phyloP scores from a whole-genome alignment of 2,888 invertebrate genomes.

The Argynnis bischoffii region DNA sequence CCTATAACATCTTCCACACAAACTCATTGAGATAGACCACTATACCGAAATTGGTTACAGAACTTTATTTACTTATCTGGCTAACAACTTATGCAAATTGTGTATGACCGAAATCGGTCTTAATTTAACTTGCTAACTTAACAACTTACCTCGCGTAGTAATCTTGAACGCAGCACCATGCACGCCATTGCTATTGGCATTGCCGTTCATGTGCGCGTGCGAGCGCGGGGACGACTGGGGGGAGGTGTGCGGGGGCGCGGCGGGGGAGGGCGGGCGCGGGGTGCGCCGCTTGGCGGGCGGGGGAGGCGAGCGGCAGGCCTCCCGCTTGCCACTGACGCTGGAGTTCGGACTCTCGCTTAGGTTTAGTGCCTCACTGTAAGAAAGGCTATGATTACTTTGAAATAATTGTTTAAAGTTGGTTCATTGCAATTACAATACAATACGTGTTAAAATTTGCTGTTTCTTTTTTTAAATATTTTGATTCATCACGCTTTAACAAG shows the following conservation, averaged over 20 bases:
- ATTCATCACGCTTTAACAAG: no score
- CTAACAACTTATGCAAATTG: no score
- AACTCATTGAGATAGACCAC: no score
- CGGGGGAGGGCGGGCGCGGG: slow-evolving; percentile 55
- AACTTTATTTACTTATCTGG: no score
- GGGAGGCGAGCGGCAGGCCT: slow-evolving; percentile 79
- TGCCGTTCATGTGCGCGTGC: slow-evolving; percentile 44
- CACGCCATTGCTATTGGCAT: slow-evolving; percentile 53
- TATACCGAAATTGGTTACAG: no score
- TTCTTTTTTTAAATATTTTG: no score
- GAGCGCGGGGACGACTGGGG: slow-evolving; percentile 42
- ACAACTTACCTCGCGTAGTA: slow-evolving; percentile 87
- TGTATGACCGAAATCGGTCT: no score
- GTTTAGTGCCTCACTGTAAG: slow-evolving; percentile 90
- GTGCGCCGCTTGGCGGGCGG: slow-evolving; percentile 84
- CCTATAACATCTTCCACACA: no score
- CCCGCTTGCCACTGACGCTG: slow-evolving; percentile 66
- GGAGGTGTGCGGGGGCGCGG: slow-evolving; percentile 50
- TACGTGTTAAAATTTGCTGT: not conserved
- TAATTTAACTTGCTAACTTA: not conserved
- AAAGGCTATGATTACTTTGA: not conserved
- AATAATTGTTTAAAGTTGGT: not conserved
- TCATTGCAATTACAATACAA: not conserved
- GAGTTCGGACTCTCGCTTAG: slow-evolving; percentile 85
- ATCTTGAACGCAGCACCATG: slow-evolving; percentile 92